phyloP scores from a whole-genome alignment of 2,888 invertebrate species.

The Nebria brevicollis region DNA sequence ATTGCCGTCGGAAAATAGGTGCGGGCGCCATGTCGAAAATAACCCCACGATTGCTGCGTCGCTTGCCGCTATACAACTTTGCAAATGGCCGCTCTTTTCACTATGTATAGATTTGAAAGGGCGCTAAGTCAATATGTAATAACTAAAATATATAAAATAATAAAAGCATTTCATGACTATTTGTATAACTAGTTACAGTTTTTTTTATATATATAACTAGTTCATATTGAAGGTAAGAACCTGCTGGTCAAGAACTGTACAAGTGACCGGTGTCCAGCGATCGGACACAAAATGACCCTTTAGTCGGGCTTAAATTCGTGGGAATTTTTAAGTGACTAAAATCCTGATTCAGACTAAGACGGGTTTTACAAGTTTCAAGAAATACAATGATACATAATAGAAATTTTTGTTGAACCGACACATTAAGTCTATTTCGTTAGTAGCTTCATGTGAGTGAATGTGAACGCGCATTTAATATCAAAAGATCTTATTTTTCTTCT shows the following conservation, averaged over 20 bases:
- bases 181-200: no score
- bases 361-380: constrained; percentile 7
- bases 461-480: no score
- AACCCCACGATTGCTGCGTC: not conserved
- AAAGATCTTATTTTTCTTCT: no score
- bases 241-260: not conserved
- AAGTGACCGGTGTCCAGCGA: constrained; percentile 13
- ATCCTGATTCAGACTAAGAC: not conserved
- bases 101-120: no score
- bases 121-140: no score
- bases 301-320: not conserved
- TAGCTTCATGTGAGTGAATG: no score
- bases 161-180: no score
- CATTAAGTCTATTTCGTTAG: no score
- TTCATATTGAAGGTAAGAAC: not conserved
- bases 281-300: not conserved
- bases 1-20: not conserved
- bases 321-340: not conserved
- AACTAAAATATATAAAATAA: no score
- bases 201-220: no score
- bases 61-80: not conserved
- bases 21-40: not conserved
- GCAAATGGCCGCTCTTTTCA: not conserved
- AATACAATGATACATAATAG: not conserved
- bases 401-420: not conserved